A percentile compares a stretch with the other conserved stretches of the same genome.
phyloP scores from a whole-genome alignment of 2,888 invertebrate genomes.

The Ptychoptera albimana region DNA sequence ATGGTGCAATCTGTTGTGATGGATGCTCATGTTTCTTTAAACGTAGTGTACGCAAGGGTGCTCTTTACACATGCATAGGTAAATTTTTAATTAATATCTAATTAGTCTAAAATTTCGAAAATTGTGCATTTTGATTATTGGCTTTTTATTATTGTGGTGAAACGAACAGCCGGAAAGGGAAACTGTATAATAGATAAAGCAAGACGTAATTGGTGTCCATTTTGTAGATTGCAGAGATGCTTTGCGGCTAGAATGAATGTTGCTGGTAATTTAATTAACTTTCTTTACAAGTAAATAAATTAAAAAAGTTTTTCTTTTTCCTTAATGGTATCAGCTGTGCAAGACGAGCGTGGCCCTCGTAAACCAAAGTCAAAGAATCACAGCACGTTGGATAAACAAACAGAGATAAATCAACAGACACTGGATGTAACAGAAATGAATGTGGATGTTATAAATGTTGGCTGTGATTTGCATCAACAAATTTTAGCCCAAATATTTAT shows the following conservation, averaged over 20 bases:
- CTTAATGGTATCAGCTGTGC: constrained; percentile 45
- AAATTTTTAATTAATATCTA: constrained; percentile 18
- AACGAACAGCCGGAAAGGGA: constrained; percentile 46
- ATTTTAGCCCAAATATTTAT: constrained; percentile 42
- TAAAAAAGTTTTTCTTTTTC: neutral
- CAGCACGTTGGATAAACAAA: neutral
- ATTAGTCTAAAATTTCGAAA: neutral
- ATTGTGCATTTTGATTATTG: neutral
- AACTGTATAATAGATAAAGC: constrained; percentile 65
- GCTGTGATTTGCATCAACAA: constrained; percentile 32
- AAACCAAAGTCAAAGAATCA: constrained; percentile 18
- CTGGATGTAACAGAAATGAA: neutral
- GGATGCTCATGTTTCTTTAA: constrained; percentile 86
- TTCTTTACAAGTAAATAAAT: neutral
- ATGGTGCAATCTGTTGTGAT: constrained; percentile 72
- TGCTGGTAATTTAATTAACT: constrained; percentile 35
- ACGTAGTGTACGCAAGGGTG: constrained; percentile 57
- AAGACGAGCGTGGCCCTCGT: constrained; percentile 69
- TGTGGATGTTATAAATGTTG: neutral
- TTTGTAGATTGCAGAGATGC: constrained; percentile 64
- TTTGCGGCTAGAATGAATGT: constrained; percentile 63
- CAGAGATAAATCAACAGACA: neutral
- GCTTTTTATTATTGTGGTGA: neutral
- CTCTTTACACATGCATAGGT: constrained; percentile 64
- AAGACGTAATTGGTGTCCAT: constrained; percentile 75